Evolutionary conservation across 2,888 invertebrate genomes (phyloP), one percentile per base, ranked within the genome.

Genomic region (Drosophila seclusa): DNA sequence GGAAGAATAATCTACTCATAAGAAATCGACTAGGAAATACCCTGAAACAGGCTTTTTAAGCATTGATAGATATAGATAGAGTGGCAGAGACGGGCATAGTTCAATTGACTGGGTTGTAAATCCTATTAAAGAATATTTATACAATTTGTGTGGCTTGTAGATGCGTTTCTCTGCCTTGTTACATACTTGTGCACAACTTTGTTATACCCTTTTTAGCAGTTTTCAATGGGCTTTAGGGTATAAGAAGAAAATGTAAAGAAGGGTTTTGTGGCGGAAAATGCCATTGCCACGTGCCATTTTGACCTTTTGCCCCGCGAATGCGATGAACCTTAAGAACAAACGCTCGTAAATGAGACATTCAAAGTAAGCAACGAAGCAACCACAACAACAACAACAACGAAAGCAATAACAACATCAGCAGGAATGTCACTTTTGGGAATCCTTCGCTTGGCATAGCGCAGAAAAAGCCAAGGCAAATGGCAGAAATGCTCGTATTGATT

Each of bases 261-360:
- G 32, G 57, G 34, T 55, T 66, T 40, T 65, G 38, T 40, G 18
- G 59, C 59, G 52, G 45, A 57, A 75, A 75, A 70, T 61, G 70
- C 54, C 77, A 78, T 65, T 78, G 78, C 78, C 78, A 78, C 78
- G 78, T 78, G 78, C 75, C 79, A 31, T 64, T 64, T 70, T 78
- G 78, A 78, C 78, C 79, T 78, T 78, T 78, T 45, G 70, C 54
- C 36, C 54, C 36, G 66, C 50, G 49, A 79, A 81, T 68, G 74
- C 83, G 83, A 86, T 83, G 87, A 83, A 83, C 87, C 78, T 86
- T 80, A 80, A 78, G 80, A 62, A 76, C 74, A 72, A 73, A 70
- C 54, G 78, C 78, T 78, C 70, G 68, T 68, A 86, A 86, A 85
- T 78, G 78, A 89, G 83, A 85, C 84, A 88, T 86, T 81, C 62